A percentile compares a stretch with the other conserved stretches of the same genome.
These are phyloP conservation scores for Pollenia labialis DNA, from an alignment of 2,888 invertebrate genomes.

Conservation along the genomic window DNA sequence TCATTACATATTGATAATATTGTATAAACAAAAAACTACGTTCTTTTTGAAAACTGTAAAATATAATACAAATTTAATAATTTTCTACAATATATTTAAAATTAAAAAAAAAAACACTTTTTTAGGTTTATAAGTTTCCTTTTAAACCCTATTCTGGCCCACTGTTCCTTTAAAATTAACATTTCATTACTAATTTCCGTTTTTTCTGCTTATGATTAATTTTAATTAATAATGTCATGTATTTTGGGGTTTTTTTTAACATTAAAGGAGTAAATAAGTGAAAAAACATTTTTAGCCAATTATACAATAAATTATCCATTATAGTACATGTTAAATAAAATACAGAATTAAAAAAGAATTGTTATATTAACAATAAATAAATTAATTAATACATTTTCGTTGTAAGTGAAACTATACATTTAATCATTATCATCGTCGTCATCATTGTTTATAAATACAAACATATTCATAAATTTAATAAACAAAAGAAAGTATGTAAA, in stretches of 20 bases:
- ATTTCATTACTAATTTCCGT: constrained; percentile 38
- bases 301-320: constrained; percentile 67
- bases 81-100: background rate
- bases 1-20: too few species aligned
- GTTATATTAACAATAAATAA: constrained; percentile 42
- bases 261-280: background rate
- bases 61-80: too few species aligned
- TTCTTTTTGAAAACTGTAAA: too few species aligned
- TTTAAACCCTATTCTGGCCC: background rate
- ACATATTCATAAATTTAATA: constrained; percentile 14
- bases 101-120: background rate
- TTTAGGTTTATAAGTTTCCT: background rate
- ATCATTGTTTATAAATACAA: constrained; percentile 14
- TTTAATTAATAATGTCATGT: constrained; percentile 63
- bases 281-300: constrained; percentile 52
- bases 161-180: constrained; percentile 27
- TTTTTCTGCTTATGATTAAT: constrained; percentile 54
- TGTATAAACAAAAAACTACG: too few species aligned
- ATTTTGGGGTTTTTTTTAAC: constrained; percentile 37
- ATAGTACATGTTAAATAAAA: constrained; percentile 53
- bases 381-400: constrained; percentile 71
- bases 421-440: constrained; percentile 13
- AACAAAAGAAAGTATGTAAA: constrained; percentile 39
- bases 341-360: constrained; percentile 26
- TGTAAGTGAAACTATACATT: constrained; percentile 71